Conservation (phyloP, 2,113 vertebrate species). For the Capra hircus region DNA sequence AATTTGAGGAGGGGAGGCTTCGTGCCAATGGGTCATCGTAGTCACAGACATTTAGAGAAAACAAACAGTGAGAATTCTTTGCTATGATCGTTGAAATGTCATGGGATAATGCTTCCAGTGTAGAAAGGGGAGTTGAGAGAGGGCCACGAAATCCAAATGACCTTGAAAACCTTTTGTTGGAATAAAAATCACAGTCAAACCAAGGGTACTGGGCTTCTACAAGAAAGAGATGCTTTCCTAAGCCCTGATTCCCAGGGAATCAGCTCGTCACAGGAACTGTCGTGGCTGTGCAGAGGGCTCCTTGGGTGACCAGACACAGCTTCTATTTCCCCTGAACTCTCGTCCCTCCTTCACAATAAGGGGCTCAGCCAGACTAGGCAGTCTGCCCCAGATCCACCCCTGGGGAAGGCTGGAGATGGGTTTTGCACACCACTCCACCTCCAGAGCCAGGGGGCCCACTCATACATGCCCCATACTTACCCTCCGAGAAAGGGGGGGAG, state of each 20-base stretch:
- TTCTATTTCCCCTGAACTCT: neutral
- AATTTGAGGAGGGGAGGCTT: neutral
- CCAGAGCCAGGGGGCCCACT: neutral
- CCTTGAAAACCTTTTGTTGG: neutral
- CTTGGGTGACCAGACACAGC: neutral
- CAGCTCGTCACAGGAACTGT: accelerated
- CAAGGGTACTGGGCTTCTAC: too few species aligned
- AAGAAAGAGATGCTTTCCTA: neutral
- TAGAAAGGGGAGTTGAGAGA: neutral
- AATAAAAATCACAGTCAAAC: neutral
- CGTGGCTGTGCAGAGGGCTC: accelerated
- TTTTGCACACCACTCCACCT: neutral
- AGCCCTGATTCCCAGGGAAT: neutral
- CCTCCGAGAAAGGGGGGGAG: neutral
- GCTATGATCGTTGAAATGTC: neutral
- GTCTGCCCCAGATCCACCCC: neutral
- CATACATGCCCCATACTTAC: neutral
- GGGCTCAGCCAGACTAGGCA: neutral
- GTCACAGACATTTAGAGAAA: neutral
- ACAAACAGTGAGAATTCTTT: neutral
- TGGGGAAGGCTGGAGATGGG: neutral
- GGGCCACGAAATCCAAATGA: too few species aligned
- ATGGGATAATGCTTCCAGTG: neutral
- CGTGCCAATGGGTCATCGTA: neutral
- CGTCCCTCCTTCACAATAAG: neutral